Percentiles rank a stretch among this genome's conserved stretches.
These are phyloP conservation scores for Microtus oregoni DNA, from an alignment of 2,113 vertebrate species.

Conservation along the genomic window DNA sequence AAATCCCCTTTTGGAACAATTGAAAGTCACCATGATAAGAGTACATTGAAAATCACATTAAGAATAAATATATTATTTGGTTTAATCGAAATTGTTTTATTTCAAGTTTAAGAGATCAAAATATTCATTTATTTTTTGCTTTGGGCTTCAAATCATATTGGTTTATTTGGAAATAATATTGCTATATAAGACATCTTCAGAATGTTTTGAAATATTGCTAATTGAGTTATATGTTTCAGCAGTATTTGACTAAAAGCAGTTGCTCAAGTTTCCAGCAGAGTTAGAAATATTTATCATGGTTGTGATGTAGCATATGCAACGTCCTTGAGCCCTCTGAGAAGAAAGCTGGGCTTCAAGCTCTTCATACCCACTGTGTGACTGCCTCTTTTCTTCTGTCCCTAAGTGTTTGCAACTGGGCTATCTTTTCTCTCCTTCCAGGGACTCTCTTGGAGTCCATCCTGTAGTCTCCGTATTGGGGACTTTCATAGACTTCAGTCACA, in stretches of 20 bases:
- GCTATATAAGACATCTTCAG: background rate
- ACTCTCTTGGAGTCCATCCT: background rate
- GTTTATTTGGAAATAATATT: constrained; percentile 48
- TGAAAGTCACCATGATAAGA: background rate
- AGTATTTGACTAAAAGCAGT: constrained; percentile 6
- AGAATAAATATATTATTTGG: background rate
- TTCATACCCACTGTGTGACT: background rate
- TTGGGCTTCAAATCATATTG: background rate
- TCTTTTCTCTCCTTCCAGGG: background rate
- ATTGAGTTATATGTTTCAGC: background rate
- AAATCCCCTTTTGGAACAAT: background rate
- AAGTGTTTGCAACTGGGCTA: background rate
- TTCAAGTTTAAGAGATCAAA: constrained; percentile 34
- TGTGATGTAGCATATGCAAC: background rate
- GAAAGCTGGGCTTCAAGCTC: background rate
- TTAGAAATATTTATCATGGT: background rate
- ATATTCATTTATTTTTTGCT: background rate
- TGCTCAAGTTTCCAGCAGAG: background rate
- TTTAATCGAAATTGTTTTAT: background rate
- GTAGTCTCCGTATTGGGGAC: background rate
- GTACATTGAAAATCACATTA: background rate
- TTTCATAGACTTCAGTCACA: fast-evolving
- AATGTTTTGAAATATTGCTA: constrained; percentile 15
- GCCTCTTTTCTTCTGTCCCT: background rate
- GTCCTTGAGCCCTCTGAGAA: background rate